A percentile compares a stretch with the other conserved stretches of the same genome.
These are phyloP conservation scores for Tribolium castaneum DNA, from an alignment of 1,140 invertebrate genomes.

Conservation along the genomic window DNA sequence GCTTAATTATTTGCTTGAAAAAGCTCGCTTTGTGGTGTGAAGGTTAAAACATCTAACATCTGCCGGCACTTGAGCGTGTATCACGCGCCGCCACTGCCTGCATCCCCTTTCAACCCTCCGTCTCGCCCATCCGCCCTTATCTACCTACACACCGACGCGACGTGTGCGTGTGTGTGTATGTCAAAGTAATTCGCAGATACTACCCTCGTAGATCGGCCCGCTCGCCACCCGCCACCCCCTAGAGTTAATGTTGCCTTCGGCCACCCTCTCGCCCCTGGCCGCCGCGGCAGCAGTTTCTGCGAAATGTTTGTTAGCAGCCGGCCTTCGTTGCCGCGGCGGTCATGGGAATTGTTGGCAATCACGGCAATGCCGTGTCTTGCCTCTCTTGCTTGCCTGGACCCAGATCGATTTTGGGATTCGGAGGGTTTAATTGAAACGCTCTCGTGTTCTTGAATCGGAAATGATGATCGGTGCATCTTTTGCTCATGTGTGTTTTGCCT, in stretches of 20 bases:
- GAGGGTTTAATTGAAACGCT: conserved; percentile 32
- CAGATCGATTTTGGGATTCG: conserved; percentile 23
- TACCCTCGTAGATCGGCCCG: conserved; percentile 35
- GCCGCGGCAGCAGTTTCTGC: conserved; percentile 17
- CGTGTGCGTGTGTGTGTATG: conserved; percentile 37
- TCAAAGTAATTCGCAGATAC: conserved; percentile 49
- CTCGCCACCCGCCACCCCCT: conserved; percentile 26
- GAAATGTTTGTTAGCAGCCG: conserved; percentile 27
- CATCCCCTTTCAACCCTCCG: conserved; percentile 26
- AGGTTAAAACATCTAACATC: neutral
- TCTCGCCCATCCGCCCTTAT: conserved; percentile 51
- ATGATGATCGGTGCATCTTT: conserved; percentile 21
- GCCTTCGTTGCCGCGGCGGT: neutral
- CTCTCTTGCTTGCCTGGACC: conserved; percentile 5
- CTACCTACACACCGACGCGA: conserved; percentile 46
- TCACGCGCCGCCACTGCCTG: conserved; percentile 21
- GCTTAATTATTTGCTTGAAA: neutral
- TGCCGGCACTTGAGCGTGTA: neutral
- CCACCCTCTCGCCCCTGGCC: conserved; percentile 1
- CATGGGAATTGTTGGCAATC: conserved; percentile 29
- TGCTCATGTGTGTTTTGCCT: neutral
- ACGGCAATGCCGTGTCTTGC: conserved; percentile 28
- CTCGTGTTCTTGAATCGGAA: conserved; percentile 18
- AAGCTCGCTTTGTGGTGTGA: neutral
- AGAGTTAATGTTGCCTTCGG: conserved; percentile 27